Base-by-base conservation (phyloP, 2,113 vertebrate species). In the Sceloporus undulatus region DNA sequence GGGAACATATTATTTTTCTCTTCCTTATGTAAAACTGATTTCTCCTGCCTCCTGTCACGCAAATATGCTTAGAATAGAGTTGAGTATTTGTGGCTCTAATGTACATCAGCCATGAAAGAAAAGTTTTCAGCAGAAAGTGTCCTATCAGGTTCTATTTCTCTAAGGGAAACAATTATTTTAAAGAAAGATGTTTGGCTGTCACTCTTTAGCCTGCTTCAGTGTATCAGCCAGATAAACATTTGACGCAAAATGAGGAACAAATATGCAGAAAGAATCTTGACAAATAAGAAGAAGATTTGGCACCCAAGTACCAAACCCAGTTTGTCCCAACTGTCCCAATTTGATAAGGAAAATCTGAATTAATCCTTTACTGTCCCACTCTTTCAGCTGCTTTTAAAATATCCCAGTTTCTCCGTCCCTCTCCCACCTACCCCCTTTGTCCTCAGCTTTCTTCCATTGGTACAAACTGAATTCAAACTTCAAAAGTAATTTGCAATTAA, bases 161-260 rank as follows among this genome's bases (percentile, higher is more conserved):
- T 66, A 65, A 29, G 0, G 23, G 73, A 85, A 91, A 85, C 21
- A 89, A 76, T 87, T 90, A 29, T 89, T 93, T 93, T 80, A 88
- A 91, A 76, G 0, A 10, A 89, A 89, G 83, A 2, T 82, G 2
- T 48, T 88, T 25, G 21, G 0, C 71, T 88, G 23, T 56, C 10
- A 29, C 9, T 77, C 29, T 92, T 71, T 78, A 23, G 25, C 34
- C 54, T 82, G 0, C 19, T 40, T 93, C 88, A 87, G 27, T 38
- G 89, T 87, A 90, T 85, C 38, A 38, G 68, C 1, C n/a, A 85
- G 77, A 9, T 10, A 90, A 86, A 88, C 13, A 18, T 84, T 90
- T 88, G 73, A 40, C 38, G 89, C 4, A 40, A 54, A n/a, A 62
- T 6, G 81, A 77, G 73, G 88, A 80, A 18, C 9, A 88, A 75